These are phyloP conservation scores for Monochamus alternatus DNA, from an alignment of 2,888 invertebrate genomes.

Conservation along the genomic window DNA sequence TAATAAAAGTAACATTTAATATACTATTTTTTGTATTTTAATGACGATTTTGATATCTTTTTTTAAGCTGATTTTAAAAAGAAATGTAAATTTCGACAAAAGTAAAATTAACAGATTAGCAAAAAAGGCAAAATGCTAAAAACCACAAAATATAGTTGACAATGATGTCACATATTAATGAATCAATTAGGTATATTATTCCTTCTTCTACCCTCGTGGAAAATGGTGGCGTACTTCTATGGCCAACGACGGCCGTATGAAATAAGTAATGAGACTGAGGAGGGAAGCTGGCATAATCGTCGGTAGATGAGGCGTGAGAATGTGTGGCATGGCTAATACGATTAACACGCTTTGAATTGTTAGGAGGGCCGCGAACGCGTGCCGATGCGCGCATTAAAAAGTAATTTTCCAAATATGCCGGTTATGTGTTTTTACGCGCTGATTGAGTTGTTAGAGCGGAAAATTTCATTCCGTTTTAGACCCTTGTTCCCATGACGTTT, in stretches of 20 bases:
- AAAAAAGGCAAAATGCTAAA: too few relatives aligned
- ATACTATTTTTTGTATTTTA: too few relatives aligned
- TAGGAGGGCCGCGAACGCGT: slow-evolving; percentile 61
- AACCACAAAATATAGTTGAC: too few relatives aligned
- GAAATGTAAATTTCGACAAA: too few relatives aligned
- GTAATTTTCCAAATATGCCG: slow-evolving; percentile 56
- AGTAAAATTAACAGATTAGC: too few relatives aligned
- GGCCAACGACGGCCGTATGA: neutral
- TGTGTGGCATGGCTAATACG: slow-evolving; percentile 68
- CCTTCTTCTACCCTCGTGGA: neutral
- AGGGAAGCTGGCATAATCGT: slow-evolving; percentile 43
- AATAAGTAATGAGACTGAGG: slow-evolving; percentile 38
- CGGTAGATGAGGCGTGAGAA: slow-evolving; percentile 68
- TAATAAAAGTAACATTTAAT: too few relatives aligned
- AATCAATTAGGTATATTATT: too few relatives aligned
- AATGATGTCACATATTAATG: too few relatives aligned
- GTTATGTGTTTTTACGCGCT: slow-evolving; percentile 52
- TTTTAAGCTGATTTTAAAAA: too few relatives aligned
- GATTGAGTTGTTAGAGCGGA: slow-evolving; percentile 44
- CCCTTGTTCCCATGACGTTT: slow-evolving; percentile 30
- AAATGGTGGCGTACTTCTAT: neutral
- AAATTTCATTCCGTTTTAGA: slow-evolving; percentile 21
- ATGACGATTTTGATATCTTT: too few relatives aligned
- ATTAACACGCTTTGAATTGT: slow-evolving; percentile 66
- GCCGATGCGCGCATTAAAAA: slow-evolving; percentile 66